Evolutionary conservation across 2,797 vertebrate genomes (phyloP), one percentile per base, ranked within the genome.

Genomic region (Anas capensis): DNA sequence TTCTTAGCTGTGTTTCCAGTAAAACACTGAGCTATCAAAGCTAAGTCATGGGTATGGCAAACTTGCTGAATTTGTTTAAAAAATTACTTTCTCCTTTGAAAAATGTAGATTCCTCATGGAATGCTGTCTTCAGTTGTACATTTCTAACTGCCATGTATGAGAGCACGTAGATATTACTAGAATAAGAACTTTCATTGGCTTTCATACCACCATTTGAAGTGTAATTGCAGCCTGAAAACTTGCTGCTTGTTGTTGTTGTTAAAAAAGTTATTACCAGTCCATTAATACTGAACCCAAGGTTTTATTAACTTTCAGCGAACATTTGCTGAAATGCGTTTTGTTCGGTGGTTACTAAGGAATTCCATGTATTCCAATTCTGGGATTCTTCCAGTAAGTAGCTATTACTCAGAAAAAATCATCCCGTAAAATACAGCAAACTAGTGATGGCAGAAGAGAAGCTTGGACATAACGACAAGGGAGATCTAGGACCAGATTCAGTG

Each of bases 11-110:
- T 42, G 14, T 80, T 71, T 53, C 21, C 54, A 96, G 80, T 83
- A 53, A 89, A 94, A 72, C 12, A 46, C 80, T 77, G 88, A 95
- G 36, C 64, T 76, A 72, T 53, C 88, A 92, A 85, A 85, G 82
- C 48, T 14, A 5, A 65, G 64, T 7, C 51, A 34, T 66, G 27
- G 38, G 1, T 17, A 5, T 38, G 58, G 31, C 34, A 26, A 85
- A 51, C 12, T 12, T 38, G 48, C 46, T 56, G 3, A 64, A 6
- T 60, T 78, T 87, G 75, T 88, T 21, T 82, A 11, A 20, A 75
- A 70, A 54, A 88, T 93, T 66, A 16, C 29, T 76, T 54, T 72
- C 49, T 90, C 58, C 62, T 81, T 68, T 62, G 54, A 31, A 46
- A 88, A 62, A 10, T 20, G 11, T 2, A 4, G 5, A 27, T 62